These are phyloP conservation scores for Drosophila varians DNA, from an alignment of 1,140 invertebrate genomes.

Conservation along the genomic window DNA sequence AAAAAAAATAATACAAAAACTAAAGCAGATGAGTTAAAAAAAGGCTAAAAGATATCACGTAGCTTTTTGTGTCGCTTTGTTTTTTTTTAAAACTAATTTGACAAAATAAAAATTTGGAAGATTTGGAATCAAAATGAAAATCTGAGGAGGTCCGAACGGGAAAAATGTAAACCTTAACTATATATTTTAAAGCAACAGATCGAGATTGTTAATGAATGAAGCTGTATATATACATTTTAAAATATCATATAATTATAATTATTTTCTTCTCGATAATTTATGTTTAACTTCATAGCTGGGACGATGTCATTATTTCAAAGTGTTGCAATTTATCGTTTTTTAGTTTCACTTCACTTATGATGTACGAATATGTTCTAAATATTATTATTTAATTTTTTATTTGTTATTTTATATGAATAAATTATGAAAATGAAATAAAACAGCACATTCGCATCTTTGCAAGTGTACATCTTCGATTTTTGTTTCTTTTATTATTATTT, in stretches of 20 bases:
- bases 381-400: slow-evolving; percentile 65
- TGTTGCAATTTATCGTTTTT: slow-evolving; percentile 68
- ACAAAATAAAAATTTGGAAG: slow-evolving; percentile 5
- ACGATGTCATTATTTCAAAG: slow-evolving; percentile 58
- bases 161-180: slow-evolving; percentile 6
- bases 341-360: slow-evolving; percentile 61
- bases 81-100: slow-evolving; percentile 47
- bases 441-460: slow-evolving; percentile 46
- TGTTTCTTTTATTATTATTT: slow-evolving; percentile 14
- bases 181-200: slow-evolving; percentile 50
- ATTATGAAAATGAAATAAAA: slow-evolving; percentile 72
- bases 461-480: slow-evolving; percentile 30
- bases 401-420: slow-evolving; percentile 73
- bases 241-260: slow-evolving; percentile 76
- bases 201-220: slow-evolving; percentile 75
- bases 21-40: slow-evolving; percentile 3
- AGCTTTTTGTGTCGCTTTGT: slow-evolving; percentile 21
- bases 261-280: slow-evolving; percentile 70
- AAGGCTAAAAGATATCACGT: slow-evolving; percentile 23
- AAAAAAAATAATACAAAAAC: slow-evolving; percentile 41
- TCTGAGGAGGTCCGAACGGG: slow-evolving; percentile 12
- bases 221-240: slow-evolving; percentile 80
- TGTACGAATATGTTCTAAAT: slow-evolving; percentile 52
- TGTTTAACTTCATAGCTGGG: slow-evolving; percentile 62
- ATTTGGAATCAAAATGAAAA: slow-evolving; percentile 4